phyloP scores from a whole-genome alignment of 2,797 vertebrate genomes.

The Lepus oiostolus region DNA sequence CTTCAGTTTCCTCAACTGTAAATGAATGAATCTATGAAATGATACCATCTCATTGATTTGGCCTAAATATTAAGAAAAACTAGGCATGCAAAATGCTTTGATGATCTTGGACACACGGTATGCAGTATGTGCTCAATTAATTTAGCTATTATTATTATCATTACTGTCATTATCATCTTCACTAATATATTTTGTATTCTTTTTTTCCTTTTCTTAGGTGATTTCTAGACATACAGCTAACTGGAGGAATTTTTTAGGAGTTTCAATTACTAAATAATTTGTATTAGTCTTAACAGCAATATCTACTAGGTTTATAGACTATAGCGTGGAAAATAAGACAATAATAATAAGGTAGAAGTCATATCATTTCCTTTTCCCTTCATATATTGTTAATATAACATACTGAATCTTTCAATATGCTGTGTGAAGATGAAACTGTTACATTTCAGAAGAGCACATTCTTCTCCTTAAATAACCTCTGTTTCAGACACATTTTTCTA shows the following conservation, averaged over 20 bases:
- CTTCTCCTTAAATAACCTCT: conserved; percentile 6
- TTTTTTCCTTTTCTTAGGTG: conserved; percentile 23
- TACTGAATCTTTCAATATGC: background rate
- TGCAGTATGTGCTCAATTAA: background rate
- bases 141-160: background rate
- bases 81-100: background rate
- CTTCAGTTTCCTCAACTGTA: background rate
- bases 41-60: background rate
- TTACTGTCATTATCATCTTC: background rate
- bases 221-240: conserved; percentile 18
- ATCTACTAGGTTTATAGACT: conserved; percentile 8
- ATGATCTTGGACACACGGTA: background rate
- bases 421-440: background rate
- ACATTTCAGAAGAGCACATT: conserved; percentile 4
- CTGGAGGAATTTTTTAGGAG: background rate
- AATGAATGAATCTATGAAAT: background rate
- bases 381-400: background rate
- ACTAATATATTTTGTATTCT: background rate
- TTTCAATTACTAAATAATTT: conserved; percentile 24
- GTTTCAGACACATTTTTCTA: conserved; percentile 25
- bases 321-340: background rate
- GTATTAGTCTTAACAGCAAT: background rate
- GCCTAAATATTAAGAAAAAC: background rate
- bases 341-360: conserved; percentile 2
- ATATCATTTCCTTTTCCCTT: background rate